These are phyloP conservation scores for Loris lydekkerianus DNA, from an alignment of 2,797 vertebrate species.

Conservation along the genomic window DNA sequence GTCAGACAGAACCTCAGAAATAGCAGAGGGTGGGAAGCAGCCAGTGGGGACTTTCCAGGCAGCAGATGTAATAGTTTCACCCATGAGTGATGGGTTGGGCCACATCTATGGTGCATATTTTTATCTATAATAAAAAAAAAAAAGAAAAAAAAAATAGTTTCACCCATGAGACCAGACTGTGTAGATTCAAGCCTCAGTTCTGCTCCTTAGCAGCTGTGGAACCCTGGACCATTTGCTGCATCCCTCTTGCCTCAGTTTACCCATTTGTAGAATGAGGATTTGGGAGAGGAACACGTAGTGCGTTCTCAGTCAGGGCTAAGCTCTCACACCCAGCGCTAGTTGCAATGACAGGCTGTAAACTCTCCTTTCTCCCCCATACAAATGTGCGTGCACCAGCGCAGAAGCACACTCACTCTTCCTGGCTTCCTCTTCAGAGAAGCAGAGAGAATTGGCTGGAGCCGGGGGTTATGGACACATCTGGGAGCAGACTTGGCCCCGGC, in stretches of 20 bases:
- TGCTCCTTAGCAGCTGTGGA: not conserved
- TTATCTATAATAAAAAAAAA: no score
- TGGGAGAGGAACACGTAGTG: not conserved
- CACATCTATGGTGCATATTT: no score
- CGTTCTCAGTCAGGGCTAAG: not conserved
- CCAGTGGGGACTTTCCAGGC: accelerated
- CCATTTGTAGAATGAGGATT: not conserved
- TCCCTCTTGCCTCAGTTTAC: not conserved
- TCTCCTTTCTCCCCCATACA: not conserved
- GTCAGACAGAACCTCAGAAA: not conserved
- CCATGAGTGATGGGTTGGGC: no score
- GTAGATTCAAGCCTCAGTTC: not conserved
- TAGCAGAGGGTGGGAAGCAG: not conserved
- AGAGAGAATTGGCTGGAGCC: not conserved
- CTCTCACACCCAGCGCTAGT: not conserved
- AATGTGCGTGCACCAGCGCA: accelerated
- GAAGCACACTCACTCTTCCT: not conserved
- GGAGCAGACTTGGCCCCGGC: not conserved
- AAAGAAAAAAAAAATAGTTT: no score
- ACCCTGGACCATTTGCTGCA: no score
- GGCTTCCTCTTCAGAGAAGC: not conserved
- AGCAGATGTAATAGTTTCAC: accelerated
- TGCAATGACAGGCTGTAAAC: not conserved
- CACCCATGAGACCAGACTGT: not conserved
- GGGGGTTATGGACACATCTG: not conserved